Evolutionary conservation across 2,797 vertebrate genomes (phyloP), one percentile per base, ranked within the genome.

Genomic region (Rhabdomys pumilio): DNA sequence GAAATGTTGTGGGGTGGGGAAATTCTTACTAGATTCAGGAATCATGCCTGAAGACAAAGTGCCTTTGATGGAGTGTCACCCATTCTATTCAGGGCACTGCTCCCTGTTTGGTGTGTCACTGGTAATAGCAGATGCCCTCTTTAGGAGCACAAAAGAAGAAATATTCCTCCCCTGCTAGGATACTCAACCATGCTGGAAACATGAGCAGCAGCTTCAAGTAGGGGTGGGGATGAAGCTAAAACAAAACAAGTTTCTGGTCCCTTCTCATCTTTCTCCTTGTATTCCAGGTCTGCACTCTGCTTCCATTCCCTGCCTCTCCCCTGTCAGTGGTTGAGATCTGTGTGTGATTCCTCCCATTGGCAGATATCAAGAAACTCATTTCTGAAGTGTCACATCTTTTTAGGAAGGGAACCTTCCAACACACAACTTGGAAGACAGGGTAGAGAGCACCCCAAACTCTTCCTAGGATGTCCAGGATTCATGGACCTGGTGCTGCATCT

Each of bases 61-160:
- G 24, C 24, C 22, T 6, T 11, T 53, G 22, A 6, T 5, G 0
- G 1, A 72, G 24, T 10, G 11, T 57, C 57, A 12, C 12, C 44
- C 41, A 0, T 65, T n/a, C 1, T 6, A 8, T 0, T 19, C 44
- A 13, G 41, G 22, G 61, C 1, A 11, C 20, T 4, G 6, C 44
- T 38, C 17, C 75, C 29, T 5, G 38, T 4, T 44, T 9, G 11
- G 11, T 13, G 0, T 80, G 88, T 50, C 61, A 26, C 6, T 7
- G 22, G 69, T 19, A 1, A 4, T 1, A 20, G 11, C 15, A 6
- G 8, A 0, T 7, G 6, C 20, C 13, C 1, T 59, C 20, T 50
- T 61, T 3, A 4, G 44, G 41, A 67, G 53, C 3, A 6, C 6
- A 0, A 5, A 20, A 1, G 14, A 19, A 24, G 53, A n/a, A 1